These are phyloP conservation scores for Terebella lapidaria DNA, from an alignment of 2,888 invertebrate species.

Conservation along the genomic window DNA sequence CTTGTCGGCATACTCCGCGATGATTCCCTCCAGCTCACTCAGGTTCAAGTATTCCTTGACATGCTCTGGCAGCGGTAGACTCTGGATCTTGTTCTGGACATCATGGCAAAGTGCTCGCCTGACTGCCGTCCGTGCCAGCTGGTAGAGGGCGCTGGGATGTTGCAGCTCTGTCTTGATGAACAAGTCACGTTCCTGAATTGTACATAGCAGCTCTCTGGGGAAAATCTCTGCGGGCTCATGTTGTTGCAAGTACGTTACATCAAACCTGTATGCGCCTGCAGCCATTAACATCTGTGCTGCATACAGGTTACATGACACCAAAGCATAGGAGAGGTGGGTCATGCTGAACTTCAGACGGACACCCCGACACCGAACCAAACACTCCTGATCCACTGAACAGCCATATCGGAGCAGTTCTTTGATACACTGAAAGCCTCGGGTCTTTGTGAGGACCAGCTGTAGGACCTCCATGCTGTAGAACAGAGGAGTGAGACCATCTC, in stretches of 20 bases:
- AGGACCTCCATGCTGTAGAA: conserved; percentile 4
- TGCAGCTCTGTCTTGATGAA: neutral
- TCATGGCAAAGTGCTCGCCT: neutral
- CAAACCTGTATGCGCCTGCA: neutral
- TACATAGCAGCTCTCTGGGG: neutral
- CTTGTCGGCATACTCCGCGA: neutral
- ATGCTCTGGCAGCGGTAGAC: neutral
- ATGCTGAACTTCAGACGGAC: neutral
- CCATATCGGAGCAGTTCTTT: neutral
- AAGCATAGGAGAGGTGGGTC: neutral
- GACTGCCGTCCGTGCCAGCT: neutral
- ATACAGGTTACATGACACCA: neutral
- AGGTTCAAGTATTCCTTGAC: neutral
- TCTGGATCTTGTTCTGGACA: neutral
- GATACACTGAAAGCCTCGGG: neutral
- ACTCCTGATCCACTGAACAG: neutral
- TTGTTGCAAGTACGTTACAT: neutral
- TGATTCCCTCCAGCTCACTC: neutral
- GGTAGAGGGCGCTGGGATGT: neutral
- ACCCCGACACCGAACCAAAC: neutral
- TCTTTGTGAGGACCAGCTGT: neutral
- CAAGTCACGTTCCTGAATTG: neutral
- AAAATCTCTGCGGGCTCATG: neutral
- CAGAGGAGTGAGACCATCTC: neutral
- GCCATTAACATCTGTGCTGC: neutral